Base-by-base conservation (phyloP, 2,113 vertebrate species). In the Danionella cerebrum region DNA sequence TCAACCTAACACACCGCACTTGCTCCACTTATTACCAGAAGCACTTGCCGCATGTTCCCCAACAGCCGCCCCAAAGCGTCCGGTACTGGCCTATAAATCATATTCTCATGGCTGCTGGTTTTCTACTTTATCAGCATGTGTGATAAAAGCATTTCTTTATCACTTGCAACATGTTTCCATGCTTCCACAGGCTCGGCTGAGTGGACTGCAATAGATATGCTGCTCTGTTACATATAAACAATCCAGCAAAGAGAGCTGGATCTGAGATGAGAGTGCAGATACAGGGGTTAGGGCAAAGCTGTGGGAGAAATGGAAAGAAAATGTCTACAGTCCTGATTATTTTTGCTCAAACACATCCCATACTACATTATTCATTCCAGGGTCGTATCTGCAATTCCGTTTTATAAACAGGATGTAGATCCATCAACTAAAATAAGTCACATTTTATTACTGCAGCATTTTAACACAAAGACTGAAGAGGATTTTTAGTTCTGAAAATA, bases 141-240 rank as follows among this genome's bases (percentile, higher is more conserved):
- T 65, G 81, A 84, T 84, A 84, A 82, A 69, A 70, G 71, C 51
- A 64, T 76, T 73, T 78, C 69, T 78, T 82, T 84, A 85, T 86
- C 82, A 79, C 62, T 71, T 69, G 33, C 77, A 64, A 41, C 62
- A 52, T 58, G 57, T 54, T 64, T 51, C 29, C 16, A 51, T 36
- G 12, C 21, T 9, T 18, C 39, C n/a, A 39, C 2, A 16, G 38
- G 2, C 31, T 19, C 3, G 8, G 47, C 55, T 13, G 55, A n/a
- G 11, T 24, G 29, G 4, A 33, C 7, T 4, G 38, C 7, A 33
- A 35, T 14, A 55, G 44, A 60, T 51, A 69, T 1, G 10, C 11
- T n/a, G 12, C 13, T 51, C 14, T 2, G 2, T 41, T 27, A 18
- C 36, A 33, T 33, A 12, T 45, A 42, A 35, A 50, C 63, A 50